phyloP scores from a whole-genome alignment of 2,888 invertebrate genomes.

The Caradrina clavipalpis region DNA sequence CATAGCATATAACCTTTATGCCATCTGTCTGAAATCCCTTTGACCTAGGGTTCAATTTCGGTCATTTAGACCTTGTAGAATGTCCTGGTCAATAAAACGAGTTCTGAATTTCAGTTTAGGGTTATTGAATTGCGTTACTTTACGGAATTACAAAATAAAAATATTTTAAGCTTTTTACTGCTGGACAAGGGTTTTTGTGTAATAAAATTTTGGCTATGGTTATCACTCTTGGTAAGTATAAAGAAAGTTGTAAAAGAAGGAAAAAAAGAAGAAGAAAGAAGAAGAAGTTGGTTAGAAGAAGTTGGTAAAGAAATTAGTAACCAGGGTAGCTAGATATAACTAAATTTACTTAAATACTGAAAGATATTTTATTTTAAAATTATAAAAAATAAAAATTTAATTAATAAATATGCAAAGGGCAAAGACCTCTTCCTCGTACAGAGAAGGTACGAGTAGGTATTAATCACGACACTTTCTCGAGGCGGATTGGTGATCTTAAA shows the following conservation, averaged over 20 bases:
- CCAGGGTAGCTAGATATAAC: background rate
- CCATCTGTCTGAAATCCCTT: slow-evolving; percentile 46
- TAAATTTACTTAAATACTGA: no score
- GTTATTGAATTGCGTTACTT: slow-evolving; percentile 31
- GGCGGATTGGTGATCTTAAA: no score
- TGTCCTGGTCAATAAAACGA: slow-evolving; percentile 52
- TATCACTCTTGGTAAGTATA: background rate
- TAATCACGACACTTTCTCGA: no score
- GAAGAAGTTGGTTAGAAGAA: no score
- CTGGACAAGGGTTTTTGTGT: slow-evolving; percentile 1
- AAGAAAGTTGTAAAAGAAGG: no score
- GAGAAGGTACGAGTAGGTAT: no score
- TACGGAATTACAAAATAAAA: slow-evolving; percentile 36
- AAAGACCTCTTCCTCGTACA: no score
- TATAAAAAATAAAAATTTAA: no score
- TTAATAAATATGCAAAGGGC: no score
- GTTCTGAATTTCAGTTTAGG: slow-evolving; percentile 53
- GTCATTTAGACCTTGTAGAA: slow-evolving; percentile 25
- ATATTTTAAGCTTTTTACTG: slow-evolving; percentile 22
- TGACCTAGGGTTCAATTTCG: slow-evolving; percentile 48
- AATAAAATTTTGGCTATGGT: slow-evolving; percentile 27
- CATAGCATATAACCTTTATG: slow-evolving; percentile 47
- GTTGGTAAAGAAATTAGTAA: no score
- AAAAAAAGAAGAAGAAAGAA: no score
- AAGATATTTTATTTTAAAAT: no score